Base-by-base conservation (phyloP, 2,113 vertebrate genomes). In the Bubo blakistoni region DNA sequence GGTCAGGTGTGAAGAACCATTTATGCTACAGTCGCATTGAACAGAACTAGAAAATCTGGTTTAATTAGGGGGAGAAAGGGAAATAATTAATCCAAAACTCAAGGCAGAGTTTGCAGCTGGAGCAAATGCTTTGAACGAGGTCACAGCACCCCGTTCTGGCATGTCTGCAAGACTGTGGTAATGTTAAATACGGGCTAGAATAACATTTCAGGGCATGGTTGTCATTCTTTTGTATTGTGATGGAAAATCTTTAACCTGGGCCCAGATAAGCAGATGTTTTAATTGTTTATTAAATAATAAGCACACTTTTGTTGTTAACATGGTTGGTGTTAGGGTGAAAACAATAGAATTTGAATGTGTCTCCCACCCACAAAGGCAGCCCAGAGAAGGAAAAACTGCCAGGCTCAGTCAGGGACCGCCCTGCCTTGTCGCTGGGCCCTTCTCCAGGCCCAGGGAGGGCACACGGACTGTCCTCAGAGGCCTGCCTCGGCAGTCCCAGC, bases 261-360 rank as follows among this genome's bases (percentile, higher is more conserved):
- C 27, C 12, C 46, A 70, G 57, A 62, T n/a, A 44, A 88, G 49
- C 77, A 81, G 46, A 52, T 29, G 6, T 74, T 82, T 83, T 57
- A 51, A 67, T 80, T 85, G 42, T 59, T 80, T 76, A 49, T 86
- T 51, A 63, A 71, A 25, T 16, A 81, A 62, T 8, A 16, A 67
- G 34, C 17, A 32, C 3, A 3, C 3, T 32, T 32, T 6, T 49
- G 14, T 62, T 38, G 9, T 42, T 30, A 49, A 36, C 10, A 10
- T 51, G 32, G 8, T 10, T 65, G 40, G 27, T 4, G 8, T 30
- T 47, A 52, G 14, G 16, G 9, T 9, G 38, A 38, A 57, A 70
- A 16, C 7, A 54, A 15, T 0, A 0, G n/a, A 22, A 46, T 29
- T 29, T 40, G 32, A 36, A 21, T 36, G 7, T 52, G 20, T 78